A percentile compares a stretch with the other conserved stretches of the same genome.
Conservation (phyloP, 2,113 vertebrate species). For the Corapipo altera region DNA sequence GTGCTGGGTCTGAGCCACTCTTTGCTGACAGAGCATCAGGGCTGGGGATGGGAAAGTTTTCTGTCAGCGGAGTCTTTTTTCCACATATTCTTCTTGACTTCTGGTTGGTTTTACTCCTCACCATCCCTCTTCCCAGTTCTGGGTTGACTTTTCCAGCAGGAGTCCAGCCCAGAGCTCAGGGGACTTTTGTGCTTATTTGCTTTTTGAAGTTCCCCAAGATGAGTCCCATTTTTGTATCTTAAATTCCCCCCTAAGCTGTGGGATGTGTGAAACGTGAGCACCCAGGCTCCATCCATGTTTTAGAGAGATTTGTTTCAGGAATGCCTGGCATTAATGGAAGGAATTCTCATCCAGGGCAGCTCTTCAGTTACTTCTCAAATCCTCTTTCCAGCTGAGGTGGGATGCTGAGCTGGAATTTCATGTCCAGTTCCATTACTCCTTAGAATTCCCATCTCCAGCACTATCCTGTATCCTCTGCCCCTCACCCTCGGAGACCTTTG, state of each 20-base stretch:
- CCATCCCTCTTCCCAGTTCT: background rate
- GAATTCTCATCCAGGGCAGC: background rate
- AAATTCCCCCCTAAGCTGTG: background rate
- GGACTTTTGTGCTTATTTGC: background rate
- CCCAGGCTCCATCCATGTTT: background rate
- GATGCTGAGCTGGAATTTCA: background rate
- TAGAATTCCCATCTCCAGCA: background rate
- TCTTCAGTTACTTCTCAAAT: background rate
- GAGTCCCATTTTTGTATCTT: background rate
- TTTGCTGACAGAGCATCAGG: background rate
- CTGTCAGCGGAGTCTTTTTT: background rate
- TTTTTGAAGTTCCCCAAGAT: background rate
- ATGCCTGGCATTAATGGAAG: background rate
- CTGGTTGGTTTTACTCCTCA: background rate
- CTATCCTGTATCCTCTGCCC: background rate
- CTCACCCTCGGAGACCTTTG: background rate
- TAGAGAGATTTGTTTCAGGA: background rate
- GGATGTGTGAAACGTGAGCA: background rate
- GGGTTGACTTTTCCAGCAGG: background rate
- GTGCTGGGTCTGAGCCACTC: background rate
- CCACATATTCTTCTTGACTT: background rate
- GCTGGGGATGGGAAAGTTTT: background rate
- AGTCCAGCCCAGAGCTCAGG: background rate
- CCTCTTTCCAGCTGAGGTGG: background rate
- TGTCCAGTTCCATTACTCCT: background rate